phyloP scores from a whole-genome alignment of 2,113 vertebrate genomes.

The Channa argus region DNA sequence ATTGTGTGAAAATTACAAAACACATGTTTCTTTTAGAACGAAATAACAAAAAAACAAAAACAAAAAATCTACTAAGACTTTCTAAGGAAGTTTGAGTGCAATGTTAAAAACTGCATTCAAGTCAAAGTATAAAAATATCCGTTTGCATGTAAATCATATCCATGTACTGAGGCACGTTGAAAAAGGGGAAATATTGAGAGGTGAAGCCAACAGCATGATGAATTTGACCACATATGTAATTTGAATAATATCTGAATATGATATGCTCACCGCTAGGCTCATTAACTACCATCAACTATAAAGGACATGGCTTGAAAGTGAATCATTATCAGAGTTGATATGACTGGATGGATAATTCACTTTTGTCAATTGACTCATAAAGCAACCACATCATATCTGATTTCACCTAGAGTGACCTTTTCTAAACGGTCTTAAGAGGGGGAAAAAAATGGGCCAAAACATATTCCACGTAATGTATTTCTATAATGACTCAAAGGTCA shows the following conservation, averaged over 20 bases:
- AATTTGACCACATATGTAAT: conserved; percentile 4
- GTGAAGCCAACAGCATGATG: neutral
- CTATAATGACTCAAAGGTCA: conserved; percentile 63
- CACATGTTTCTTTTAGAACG: no score
- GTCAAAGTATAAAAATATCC: no score
- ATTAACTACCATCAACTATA: conserved; percentile 29
- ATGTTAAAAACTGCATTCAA: neutral
- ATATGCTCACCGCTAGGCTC: conserved; percentile 7
- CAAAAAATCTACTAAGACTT: no score
- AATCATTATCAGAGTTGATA: conserved; percentile 31
- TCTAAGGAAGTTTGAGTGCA: no score
- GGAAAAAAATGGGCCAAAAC: conserved; percentile 41
- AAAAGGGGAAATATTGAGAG: neutral
- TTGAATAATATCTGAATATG: conserved; percentile 21
- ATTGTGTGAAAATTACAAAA: no score
- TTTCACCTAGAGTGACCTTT: conserved; percentile 66
- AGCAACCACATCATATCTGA: conserved; percentile 45
- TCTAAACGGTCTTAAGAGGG: conserved; percentile 29
- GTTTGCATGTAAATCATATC: neutral
- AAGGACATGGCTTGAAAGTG: conserved; percentile 37
- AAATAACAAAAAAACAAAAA: no score
- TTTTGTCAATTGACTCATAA: conserved; percentile 28
- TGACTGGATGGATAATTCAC: neutral
- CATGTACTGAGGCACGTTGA: neutral
- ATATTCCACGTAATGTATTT: conserved; percentile 57